Evolutionary conservation across 1,140 invertebrate genomes (phyloP).

Genomic region (Acromyrmex echinatior): DNA sequence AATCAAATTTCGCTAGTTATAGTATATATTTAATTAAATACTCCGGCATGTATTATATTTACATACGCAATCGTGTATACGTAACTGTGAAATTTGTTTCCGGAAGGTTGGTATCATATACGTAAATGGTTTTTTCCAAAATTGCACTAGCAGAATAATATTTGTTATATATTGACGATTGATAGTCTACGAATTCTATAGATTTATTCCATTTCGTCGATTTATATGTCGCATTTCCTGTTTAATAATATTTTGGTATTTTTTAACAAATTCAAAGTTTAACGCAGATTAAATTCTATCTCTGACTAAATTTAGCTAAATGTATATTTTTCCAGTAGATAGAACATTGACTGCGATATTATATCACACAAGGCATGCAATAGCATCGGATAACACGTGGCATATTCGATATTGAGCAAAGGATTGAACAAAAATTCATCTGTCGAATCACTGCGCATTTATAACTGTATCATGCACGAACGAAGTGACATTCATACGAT

Average conservation of each 20-base stretch:
- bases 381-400: not conserved
- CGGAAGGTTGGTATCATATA: not conserved
- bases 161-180: not conserved
- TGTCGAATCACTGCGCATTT: constrained; percentile 24
- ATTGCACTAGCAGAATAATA: not conserved
- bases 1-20: constrained; percentile 24
- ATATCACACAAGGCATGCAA: not conserved
- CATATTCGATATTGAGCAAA: not conserved
- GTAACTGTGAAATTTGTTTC: constrained; percentile 15
- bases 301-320: constrained; percentile 11
- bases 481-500: constrained; percentile 41
- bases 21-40: constrained; percentile 8
- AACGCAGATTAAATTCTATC: not conserved
- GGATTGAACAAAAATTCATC: constrained; percentile 39
- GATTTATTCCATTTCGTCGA: not conserved
- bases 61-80: not conserved
- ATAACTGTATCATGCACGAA: constrained; percentile 10
- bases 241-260: constrained; percentile 29
- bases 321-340: not conserved
- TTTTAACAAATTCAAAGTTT: constrained; percentile 19
- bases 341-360: not conserved
- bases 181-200: not conserved
- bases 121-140: constrained; percentile 27
- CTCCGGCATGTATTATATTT: constrained; percentile 1
- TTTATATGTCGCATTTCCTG: not conserved